Conservation (phyloP, 2,113 vertebrate genomes). For the Halcyon malimbica region DNA sequence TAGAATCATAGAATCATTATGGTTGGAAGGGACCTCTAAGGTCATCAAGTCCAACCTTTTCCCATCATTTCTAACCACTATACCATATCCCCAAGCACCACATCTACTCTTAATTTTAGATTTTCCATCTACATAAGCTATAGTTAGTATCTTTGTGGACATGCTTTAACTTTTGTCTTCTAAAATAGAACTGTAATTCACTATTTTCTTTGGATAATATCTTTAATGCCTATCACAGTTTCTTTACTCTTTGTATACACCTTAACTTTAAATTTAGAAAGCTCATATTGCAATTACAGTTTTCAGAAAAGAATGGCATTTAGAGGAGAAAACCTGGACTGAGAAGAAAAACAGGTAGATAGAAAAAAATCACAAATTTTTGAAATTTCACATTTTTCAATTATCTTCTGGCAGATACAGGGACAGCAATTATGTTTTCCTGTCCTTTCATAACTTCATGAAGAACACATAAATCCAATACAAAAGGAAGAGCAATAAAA, state of each 20-base stretch:
- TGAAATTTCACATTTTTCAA: background rate
- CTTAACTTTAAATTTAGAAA: background rate
- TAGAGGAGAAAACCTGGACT: background rate
- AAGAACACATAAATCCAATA: conserved; percentile 13
- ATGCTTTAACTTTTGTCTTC: background rate
- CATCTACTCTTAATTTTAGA: too few species aligned
- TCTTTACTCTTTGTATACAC: background rate
- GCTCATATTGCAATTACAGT: background rate
- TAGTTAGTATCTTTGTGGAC: background rate
- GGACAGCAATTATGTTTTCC: background rate
- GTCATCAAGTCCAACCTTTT: too few species aligned
- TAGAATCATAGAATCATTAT: too few species aligned
- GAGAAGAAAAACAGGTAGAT: background rate
- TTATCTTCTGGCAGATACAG: background rate
- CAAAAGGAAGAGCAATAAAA: conserved; percentile 46
- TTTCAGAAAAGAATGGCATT: background rate
- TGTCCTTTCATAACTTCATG: background rate
- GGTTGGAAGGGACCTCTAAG: too few species aligned
- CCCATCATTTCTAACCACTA: too few species aligned
- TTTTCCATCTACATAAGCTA: background rate
- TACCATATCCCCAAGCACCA: too few species aligned
- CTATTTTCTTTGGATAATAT: background rate
- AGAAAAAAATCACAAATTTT: background rate
- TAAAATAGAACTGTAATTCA: background rate
- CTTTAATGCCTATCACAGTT: background rate